phyloP scores from a whole-genome alignment of 2,113 vertebrate species.

The Coturnix japonica region DNA sequence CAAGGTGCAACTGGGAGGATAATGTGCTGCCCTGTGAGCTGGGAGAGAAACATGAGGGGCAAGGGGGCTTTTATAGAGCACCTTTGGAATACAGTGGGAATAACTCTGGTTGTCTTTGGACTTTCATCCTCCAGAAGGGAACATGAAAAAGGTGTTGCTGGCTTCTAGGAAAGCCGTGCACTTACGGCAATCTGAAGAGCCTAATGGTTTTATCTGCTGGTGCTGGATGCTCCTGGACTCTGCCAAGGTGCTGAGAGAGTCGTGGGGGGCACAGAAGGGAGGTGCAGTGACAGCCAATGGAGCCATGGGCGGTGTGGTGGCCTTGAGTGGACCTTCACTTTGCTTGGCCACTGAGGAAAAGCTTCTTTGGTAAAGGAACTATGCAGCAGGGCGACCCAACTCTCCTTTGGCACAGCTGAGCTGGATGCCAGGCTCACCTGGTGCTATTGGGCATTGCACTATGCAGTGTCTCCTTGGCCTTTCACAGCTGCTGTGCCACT shows the following conservation, averaged over 20 bases:
- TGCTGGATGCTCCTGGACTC: background rate
- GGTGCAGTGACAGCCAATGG: background rate
- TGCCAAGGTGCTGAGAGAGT: background rate
- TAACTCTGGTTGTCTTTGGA: background rate
- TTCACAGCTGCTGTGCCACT: background rate
- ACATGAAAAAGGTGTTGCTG: background rate
- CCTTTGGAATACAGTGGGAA: background rate
- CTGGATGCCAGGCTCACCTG: background rate
- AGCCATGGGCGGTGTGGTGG: background rate
- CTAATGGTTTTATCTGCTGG: background rate
- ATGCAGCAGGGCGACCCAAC: background rate
- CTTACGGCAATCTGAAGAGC: background rate
- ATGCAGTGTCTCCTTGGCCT: background rate
- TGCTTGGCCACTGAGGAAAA: background rate
- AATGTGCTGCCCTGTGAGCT: background rate
- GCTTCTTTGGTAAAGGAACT: background rate
- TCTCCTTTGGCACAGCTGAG: background rate
- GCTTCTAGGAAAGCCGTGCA: rapidly evolving
- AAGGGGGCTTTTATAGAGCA: background rate
- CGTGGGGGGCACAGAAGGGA: background rate
- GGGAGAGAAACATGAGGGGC: background rate
- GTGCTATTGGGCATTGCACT: background rate
- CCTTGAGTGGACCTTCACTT: background rate
- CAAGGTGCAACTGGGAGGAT: background rate
- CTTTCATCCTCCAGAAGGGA: background rate